These are phyloP conservation scores for Magallana angulata DNA, from an alignment of 1,140 invertebrate species.

Conservation along the genomic window DNA sequence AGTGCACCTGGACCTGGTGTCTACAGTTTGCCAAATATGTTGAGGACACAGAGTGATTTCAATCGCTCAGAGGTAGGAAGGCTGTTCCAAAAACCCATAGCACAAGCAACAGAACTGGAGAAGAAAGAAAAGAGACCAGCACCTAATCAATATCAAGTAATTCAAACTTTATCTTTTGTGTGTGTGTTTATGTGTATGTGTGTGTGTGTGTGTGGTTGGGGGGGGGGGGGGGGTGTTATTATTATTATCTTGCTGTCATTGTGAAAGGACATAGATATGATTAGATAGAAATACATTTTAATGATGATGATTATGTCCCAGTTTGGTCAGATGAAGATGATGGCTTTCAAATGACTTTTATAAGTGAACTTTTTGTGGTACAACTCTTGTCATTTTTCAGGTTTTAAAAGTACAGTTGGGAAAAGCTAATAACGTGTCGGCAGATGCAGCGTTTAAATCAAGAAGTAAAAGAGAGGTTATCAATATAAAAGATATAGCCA, in stretches of 20 bases:
- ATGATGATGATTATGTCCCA: too few species aligned
- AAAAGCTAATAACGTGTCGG: constrained; percentile 75
- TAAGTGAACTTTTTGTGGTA: too few species aligned
- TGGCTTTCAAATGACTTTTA: too few species aligned
- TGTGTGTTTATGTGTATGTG: too few species aligned
- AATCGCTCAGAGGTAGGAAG: constrained; percentile 69
- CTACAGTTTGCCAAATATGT: constrained; percentile 71
- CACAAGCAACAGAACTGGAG: constrained; percentile 58
- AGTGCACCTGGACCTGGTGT: constrained; percentile 74
- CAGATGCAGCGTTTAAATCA: constrained; percentile 76
- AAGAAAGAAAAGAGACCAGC: constrained; percentile 70
- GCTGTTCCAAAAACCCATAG: constrained; percentile 75
- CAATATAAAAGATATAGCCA: constrained; percentile 61
- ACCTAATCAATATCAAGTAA: constrained; percentile 76
- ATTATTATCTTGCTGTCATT: too few species aligned
- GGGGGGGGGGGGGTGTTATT: too few species aligned
- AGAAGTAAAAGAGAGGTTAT: constrained; percentile 72
- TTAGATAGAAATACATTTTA: too few species aligned
- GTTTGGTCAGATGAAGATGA: too few species aligned
- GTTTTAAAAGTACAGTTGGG: constrained; percentile 65
- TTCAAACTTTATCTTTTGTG: too few species aligned
- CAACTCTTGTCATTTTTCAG: constrained; percentile 50
- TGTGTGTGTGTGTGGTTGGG: too few species aligned
- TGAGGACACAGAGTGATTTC: constrained; percentile 72
- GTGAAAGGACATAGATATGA: too few species aligned